Evolutionary conservation across 30 jellyfish, hydroid and myxozoan species (phyloP), one percentile per base, ranked within the genome.

Genomic region (Sanderia malayensis): DNA sequence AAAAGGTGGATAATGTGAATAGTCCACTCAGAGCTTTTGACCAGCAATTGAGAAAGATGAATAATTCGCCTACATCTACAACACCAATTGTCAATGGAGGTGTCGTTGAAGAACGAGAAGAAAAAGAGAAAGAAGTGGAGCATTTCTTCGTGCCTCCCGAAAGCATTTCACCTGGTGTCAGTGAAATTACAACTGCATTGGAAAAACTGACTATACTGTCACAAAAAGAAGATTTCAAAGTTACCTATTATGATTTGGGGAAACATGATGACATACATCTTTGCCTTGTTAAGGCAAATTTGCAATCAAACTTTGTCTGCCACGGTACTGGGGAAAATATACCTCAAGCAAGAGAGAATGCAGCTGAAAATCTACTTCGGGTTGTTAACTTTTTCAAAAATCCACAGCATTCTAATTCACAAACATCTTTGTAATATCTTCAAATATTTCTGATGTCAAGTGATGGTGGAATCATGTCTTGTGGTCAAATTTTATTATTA

Each of bases 301-400:
- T 61, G 31, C 68, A 75, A 15, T 13, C 31, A 19, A 46, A 57
- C 30, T 28, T 76, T n/a, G 87, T 76, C 23, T 61, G 73, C 58
- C 87, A 76, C 46, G 87, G 87, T 4, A 76, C 45, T 2, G 87
- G 79, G 21, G 73, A 61, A 22, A 61, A 46, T 65, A 9, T 15
- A 65, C 80, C 79, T 9, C 80, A 76, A 25, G 87, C 87, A 29
- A 47, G 31, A 32, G 87, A 61, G 55, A 61, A 46, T 20, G 87
- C 87, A 18, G 87, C 87, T 13, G 87, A 62, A 32, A 76, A 57
- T 62, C 28, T 76, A 61, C 72, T 76, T 9, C 31, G 24, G 1
- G 45, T 76, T 10, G 20, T 76, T 4, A 20, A 28, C 64, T 61
- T 76, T 59, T 76, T 61, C 46, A 74, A 64, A 13, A n/a, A n/a